phyloP scores from a whole-genome alignment of 35 echinoderm and acorn worm species.

The Apostichopus japonicus region DNA sequence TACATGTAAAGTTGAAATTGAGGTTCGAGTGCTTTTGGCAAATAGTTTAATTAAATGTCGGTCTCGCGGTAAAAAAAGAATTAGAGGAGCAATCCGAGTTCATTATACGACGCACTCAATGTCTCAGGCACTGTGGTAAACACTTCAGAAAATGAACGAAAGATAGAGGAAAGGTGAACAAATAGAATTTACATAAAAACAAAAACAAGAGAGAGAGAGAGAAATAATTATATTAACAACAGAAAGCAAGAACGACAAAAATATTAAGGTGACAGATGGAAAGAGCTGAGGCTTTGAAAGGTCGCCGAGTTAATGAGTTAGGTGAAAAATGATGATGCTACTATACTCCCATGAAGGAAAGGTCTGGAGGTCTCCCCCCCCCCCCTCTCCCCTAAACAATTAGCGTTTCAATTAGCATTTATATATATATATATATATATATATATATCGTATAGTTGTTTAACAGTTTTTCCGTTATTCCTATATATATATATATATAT shows the following conservation, averaged over 20 bases:
- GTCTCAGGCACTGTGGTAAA: neutral
- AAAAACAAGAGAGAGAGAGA: neutral
- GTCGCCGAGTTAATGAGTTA: too few species aligned
- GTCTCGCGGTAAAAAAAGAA: neutral
- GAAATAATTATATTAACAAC: neutral
- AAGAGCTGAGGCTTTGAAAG: neutral
- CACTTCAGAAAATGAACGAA: neutral
- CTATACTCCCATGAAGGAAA: too few species aligned
- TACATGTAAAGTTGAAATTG: neutral
- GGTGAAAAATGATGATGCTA: too few species aligned
- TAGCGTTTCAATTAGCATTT: neutral
- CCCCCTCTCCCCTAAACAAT: too few species aligned
- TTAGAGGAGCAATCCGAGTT: neutral
- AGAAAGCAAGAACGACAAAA: neutral
- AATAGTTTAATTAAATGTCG: neutral
- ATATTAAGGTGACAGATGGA: neutral
- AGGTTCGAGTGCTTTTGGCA: neutral
- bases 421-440: constrained; percentile 39
- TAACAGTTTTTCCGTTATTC: too few species aligned
- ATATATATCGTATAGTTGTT: too few species aligned
- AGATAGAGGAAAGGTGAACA: neutral
- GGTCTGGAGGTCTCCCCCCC: too few species aligned
- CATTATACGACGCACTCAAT: neutral
- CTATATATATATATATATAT: constrained; percentile 33
- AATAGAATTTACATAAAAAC: neutral